A percentile compares a stretch with the other conserved stretches of the same genome.
Evolutionary conservation across 2,113 vertebrate genomes (phyloP).

Genomic region (Oreotragus oreotragus): DNA sequence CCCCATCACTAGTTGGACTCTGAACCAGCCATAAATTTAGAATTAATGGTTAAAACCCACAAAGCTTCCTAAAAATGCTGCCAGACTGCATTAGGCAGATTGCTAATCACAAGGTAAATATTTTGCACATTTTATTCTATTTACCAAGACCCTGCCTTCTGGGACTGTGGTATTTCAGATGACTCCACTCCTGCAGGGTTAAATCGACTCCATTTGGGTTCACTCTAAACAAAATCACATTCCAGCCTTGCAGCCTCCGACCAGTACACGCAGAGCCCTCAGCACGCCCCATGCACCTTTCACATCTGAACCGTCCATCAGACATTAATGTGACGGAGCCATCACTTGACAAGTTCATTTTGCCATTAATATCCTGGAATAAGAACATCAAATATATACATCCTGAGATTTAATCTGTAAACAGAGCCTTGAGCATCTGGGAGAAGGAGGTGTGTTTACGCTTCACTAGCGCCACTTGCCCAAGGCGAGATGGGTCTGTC

Average conservation of each 20-base stretch:
- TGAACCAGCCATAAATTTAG: not conserved
- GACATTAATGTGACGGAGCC: slow-evolving; percentile 82
- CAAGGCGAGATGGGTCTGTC: slow-evolving; percentile 73
- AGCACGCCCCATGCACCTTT: slow-evolving; percentile 76
- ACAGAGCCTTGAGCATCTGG: slow-evolving; percentile 81
- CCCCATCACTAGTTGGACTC: not conserved
- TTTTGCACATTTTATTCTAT: slow-evolving; percentile 73
- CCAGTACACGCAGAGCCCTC: slow-evolving; percentile 72
- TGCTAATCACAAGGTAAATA: slow-evolving; percentile 67
- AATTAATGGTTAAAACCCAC: slow-evolving; percentile 20
- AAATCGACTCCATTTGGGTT: slow-evolving; percentile 76
- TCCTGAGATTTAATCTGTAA: slow-evolving; percentile 86
- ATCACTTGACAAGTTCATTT: slow-evolving; percentile 83
- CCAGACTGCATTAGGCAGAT: slow-evolving; percentile 50
- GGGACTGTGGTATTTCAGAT: slow-evolving; percentile 76
- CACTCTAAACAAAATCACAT: slow-evolving; percentile 80
- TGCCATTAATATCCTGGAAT: slow-evolving; percentile 83
- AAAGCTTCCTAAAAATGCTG: slow-evolving; percentile 43
- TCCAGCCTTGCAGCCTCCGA: slow-evolving; percentile 76
- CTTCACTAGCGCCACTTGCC: slow-evolving; percentile 79
- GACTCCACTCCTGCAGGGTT: slow-evolving; percentile 71
- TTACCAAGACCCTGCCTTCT: slow-evolving; percentile 74
- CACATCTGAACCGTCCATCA: slow-evolving; percentile 83
- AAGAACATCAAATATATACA: slow-evolving; percentile 84
- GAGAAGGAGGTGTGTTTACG: slow-evolving; percentile 79